Conservation (phyloP, 2,888 invertebrate genomes). For the Hypomecis atomaria region DNA sequence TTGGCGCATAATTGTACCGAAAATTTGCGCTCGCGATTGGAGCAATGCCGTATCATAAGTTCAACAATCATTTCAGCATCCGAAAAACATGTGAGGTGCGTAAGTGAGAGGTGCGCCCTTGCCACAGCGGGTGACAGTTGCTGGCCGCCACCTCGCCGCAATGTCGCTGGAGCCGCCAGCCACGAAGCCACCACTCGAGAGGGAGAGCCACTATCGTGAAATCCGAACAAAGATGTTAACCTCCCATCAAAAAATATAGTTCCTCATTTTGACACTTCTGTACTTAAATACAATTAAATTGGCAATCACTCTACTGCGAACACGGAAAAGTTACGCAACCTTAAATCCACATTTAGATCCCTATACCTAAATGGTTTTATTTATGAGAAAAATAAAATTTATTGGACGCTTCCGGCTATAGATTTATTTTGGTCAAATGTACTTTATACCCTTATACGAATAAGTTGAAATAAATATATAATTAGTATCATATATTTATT, state of each 20-base stretch:
- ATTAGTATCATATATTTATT: too few relatives aligned
- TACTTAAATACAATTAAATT: neutral
- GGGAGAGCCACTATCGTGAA: neutral
- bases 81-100: conserved; percentile 65
- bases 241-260: neutral
- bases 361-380: conserved; percentile 29
- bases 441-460: too few relatives aligned
- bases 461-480: neutral
- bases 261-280: neutral
- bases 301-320: conserved; percentile 36
- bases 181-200: conserved; percentile 37
- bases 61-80: conserved; percentile 68
- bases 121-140: conserved; percentile 41
- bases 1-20: neutral
- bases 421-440: conserved; percentile 2
- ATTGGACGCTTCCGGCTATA: conserved; percentile 10
- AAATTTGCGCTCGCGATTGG: conserved; percentile 12
- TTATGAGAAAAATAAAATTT: conserved; percentile 11
- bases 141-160: conserved; percentile 43
- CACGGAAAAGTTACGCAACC: conserved; percentile 70
- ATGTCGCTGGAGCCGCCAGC: conserved; percentile 64
- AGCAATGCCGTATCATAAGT: conserved; percentile 37
- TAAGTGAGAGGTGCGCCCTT: conserved; percentile 82
- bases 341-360: conserved; percentile 49
- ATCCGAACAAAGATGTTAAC: too few relatives aligned